Base-by-base conservation (phyloP, 2,113 vertebrate species). In the Agapornis roseicollis region DNA sequence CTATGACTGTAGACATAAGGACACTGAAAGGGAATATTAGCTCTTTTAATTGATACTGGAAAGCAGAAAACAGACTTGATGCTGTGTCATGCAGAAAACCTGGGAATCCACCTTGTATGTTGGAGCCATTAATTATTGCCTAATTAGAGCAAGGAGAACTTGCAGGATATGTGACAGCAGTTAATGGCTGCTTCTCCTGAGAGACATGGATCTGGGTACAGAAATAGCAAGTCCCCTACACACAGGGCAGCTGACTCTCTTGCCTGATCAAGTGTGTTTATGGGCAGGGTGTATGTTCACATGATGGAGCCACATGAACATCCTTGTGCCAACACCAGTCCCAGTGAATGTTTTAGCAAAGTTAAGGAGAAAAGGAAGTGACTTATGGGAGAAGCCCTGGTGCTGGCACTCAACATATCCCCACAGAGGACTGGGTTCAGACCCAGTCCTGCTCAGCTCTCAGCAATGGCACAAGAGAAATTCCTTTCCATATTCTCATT, bases 111-210 rank as follows among this genome's bases (percentile, higher is more conserved):
- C 44, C 63, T 77, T 6, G 11, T 84, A 73, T 70, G 95, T 87
- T 44, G 66, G 78, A 95, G 58, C 39, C 70, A 81, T 88, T 96
- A 95, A 95, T 96, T 96, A 95, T 89, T 85, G 78, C 84, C 94
- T 95, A 93, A 94, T 95, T 95, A 95, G 90, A 94, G 74, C 88
- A 95, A 89, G 96, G 84, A 89, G 61, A 70, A 52, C 87, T 94
- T 84, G 74, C 89, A 91, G 89, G 77, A 10, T 89, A 47, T 79
- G 56, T 65, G 88, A 68, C 68, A 85, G 93, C 73, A 71, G 81
- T 78, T 91, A 87, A 52, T 47, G 92, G 71, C 61, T 81, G 81
- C 33, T 46, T 52, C 78, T 96, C 90, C 81, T 72, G 78, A 88
- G 87, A 53, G 39, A 15, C 85, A 47, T 0, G 0, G 69, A 15